Evolutionary conservation across 2,797 vertebrate genomes (phyloP).

Genomic region (Mycteria americana): DNA sequence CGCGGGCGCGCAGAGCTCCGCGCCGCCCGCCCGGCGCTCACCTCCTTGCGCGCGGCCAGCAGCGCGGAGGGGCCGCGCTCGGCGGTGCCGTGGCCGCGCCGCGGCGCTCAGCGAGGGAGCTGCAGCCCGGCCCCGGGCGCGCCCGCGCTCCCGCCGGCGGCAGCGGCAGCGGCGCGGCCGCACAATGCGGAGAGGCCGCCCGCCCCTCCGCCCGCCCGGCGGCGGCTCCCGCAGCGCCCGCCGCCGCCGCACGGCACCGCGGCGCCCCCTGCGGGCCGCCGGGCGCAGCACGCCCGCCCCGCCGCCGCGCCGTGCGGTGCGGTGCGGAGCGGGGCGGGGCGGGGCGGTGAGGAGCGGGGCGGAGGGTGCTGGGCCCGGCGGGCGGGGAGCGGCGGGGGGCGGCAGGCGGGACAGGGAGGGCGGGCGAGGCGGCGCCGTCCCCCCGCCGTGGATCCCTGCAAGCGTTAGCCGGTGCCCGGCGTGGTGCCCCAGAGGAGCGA

Average conservation of each 20-base stretch:
- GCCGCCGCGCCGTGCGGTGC: no score
- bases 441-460: fast-evolving
- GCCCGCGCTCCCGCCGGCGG: neutral
- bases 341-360: no score
- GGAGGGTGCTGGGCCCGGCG: no score
- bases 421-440: no score
- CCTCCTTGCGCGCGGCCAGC: neutral
- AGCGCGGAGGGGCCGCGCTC: neutral
- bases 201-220: neutral
- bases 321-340: no score
- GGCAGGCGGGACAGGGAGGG: neutral
- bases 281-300: neutral
- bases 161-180: constrained; percentile 25
- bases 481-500: no score
- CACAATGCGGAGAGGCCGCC: neutral
- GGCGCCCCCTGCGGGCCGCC: constrained; percentile 53
- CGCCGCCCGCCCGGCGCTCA: neutral
- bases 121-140: neutral
- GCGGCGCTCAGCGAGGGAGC: neutral
- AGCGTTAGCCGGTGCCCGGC: neutral
- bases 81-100: neutral
- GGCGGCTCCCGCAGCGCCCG: neutral
- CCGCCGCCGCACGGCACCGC: neutral
- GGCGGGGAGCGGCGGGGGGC: neutral
- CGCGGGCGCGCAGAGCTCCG: neutral